Evolutionary conservation across 2,888 invertebrate species (phyloP).

Genomic region (Pseudoips prasinana): DNA sequence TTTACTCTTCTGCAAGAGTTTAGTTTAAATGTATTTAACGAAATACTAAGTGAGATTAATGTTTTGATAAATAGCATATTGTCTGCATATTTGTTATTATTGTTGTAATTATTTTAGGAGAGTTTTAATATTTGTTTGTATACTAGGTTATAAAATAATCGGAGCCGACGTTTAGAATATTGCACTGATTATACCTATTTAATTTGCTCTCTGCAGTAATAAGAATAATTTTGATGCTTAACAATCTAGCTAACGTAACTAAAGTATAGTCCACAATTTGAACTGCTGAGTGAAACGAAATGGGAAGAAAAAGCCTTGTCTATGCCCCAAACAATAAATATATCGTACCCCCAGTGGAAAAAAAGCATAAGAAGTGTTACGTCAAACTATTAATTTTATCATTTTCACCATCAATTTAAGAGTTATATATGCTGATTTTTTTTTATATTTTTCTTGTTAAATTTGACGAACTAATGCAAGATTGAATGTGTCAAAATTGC

Average conservation of each 20-base stretch:
- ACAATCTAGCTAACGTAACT: constrained; percentile 28
- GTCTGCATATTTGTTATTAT: constrained; percentile 73
- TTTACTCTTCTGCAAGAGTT: constrained; percentile 49
- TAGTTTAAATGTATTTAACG: constrained; percentile 65
- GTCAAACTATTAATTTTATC: no score
- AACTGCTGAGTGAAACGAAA: no score
- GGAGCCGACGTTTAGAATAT: constrained; percentile 57
- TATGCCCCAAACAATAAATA: no score
- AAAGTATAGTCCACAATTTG: no score
- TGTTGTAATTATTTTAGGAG: constrained; percentile 79
- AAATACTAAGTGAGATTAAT: constrained; percentile 79
- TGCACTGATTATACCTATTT: constrained; percentile 42
- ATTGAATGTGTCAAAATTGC: no score
- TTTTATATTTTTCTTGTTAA: no score
- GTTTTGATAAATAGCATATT: constrained; percentile 64
- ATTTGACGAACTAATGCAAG: no score
- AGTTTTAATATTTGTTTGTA: constrained; percentile 77
- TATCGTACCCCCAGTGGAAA: no score
- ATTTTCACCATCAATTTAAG: no score
- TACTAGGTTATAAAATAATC: constrained; percentile 58
- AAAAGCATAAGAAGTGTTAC: no score
- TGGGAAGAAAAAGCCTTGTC: no score
- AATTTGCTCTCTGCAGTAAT: constrained; percentile 43
- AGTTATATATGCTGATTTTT: no score
- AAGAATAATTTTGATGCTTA: constrained; percentile 33